A percentile compares a stretch with the other conserved stretches of the same genome.
These are phyloP conservation scores for Hyles vespertilio DNA, from an alignment of 1,140 invertebrate species.

Conservation along the genomic window DNA sequence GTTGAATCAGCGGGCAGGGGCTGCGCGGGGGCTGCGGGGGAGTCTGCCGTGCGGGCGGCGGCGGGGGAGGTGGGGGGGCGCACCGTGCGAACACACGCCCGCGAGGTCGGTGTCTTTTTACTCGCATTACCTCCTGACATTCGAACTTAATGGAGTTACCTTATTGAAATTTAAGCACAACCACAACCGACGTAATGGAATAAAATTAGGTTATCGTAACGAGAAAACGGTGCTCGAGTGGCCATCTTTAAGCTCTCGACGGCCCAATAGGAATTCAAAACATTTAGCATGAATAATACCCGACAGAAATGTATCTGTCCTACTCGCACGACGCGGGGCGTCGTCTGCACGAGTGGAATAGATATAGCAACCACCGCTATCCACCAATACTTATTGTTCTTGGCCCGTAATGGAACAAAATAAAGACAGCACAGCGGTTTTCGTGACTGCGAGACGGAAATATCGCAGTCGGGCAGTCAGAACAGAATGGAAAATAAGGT, in stretches of 20 bases:
- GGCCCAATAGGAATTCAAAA: constrained; percentile 70
- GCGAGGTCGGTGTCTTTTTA: constrained; percentile 64
- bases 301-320: constrained; percentile 42
- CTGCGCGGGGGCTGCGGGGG: constrained; percentile 7
- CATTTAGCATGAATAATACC: constrained; percentile 42
- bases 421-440: constrained; percentile 74
- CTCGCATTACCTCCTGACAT: constrained; percentile 66
- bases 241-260: constrained; percentile 70
- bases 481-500: constrained; percentile 58
- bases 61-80: constrained; percentile 15
- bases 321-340: constrained; percentile 29
- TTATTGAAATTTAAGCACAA: constrained; percentile 69
- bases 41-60: constrained; percentile 12
- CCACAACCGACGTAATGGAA: constrained; percentile 60
- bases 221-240: constrained; percentile 66
- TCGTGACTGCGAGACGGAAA: constrained; percentile 68
- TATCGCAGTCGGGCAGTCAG: constrained; percentile 34
- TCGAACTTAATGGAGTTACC: constrained; percentile 64
- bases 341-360: constrained; percentile 45
- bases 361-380: constrained; percentile 60
- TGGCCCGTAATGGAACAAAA: constrained; percentile 71
- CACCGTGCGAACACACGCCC: constrained; percentile 45
- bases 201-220: constrained; percentile 72
- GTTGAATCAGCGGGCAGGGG: constrained; percentile 36
- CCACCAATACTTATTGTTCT: constrained; percentile 72